A percentile compares a stretch with the other conserved stretches of the same genome.
phyloP scores from a whole-genome alignment of 2,888 invertebrate species.

The Endotricha flammealis region DNA sequence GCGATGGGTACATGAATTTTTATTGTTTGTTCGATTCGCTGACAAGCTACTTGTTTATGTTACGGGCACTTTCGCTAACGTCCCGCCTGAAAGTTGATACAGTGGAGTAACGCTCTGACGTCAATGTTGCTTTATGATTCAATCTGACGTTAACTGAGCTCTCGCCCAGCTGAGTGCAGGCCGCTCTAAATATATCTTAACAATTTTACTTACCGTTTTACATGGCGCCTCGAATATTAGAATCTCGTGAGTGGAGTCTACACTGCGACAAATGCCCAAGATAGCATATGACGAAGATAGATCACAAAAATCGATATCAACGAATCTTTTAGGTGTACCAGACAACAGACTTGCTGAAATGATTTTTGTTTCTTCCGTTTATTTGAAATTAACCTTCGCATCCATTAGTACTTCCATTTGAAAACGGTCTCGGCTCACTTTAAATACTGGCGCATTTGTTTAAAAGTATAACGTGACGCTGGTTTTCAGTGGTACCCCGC shows the following conservation, averaged over 20 bases:
- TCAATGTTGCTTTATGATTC: slow-evolving; percentile 71
- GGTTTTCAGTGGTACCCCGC: too few relatives aligned
- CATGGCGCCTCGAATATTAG: slow-evolving; percentile 17
- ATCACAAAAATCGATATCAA: too few relatives aligned
- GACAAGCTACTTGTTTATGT: slow-evolving; percentile 30
- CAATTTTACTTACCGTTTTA: slow-evolving; percentile 51
- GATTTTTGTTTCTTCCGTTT: too few relatives aligned
- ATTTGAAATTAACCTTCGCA: too few relatives aligned
- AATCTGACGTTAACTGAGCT: slow-evolving; percentile 60
- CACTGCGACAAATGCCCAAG: slow-evolving; percentile 1
- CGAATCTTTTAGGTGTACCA: too few relatives aligned
- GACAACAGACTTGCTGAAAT: too few relatives aligned
- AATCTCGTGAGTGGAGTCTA: slow-evolving; percentile 1
- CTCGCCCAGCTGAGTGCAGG: slow-evolving; percentile 67
- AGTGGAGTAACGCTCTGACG: slow-evolving; percentile 55
- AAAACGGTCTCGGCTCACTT: too few relatives aligned
- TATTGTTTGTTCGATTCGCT: slow-evolving; percentile 14
- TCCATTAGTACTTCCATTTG: too few relatives aligned
- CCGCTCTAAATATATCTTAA: slow-evolving; percentile 66
- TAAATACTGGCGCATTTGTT: too few relatives aligned
- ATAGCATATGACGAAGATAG: too few relatives aligned
- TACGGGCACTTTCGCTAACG: slow-evolving; percentile 40
- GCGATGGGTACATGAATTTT: not conserved
- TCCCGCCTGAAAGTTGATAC: slow-evolving; percentile 40
- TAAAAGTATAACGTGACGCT: too few relatives aligned